A percentile compares a stretch with the other conserved stretches of the same genome.
Evolutionary conservation across 2,113 vertebrate species (phyloP).

Genomic region (Oncorhynchus clarkii): DNA sequence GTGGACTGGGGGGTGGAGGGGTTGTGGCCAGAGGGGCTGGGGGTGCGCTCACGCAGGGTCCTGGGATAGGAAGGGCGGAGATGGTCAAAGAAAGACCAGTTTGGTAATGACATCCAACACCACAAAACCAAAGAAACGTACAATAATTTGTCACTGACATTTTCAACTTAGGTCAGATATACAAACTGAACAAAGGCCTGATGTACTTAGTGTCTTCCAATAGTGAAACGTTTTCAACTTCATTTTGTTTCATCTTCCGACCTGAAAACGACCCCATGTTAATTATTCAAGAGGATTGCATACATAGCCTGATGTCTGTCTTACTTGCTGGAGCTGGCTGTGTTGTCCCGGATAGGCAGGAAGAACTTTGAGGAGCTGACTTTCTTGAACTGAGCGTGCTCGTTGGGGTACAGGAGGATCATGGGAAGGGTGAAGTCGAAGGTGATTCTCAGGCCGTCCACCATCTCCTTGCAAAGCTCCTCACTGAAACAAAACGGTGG

Average conservation of each 20-base stretch:
- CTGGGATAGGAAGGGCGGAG: constrained; percentile 26
- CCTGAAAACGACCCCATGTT: too few species aligned
- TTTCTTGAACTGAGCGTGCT: constrained; percentile 97
- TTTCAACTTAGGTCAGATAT: not conserved
- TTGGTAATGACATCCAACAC: not conserved
- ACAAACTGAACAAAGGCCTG: not conserved
- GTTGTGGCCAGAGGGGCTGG: constrained; percentile 87
- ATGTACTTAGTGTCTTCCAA: not conserved
- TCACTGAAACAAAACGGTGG: constrained; percentile 73
- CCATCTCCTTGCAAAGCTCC: constrained; percentile 98
- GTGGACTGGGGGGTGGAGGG: constrained; percentile 92
- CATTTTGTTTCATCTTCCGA: too few species aligned
- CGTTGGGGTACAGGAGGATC: constrained; percentile 93
- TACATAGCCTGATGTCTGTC: not conserved
- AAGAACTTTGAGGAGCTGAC: constrained; percentile 94
- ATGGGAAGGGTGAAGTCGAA: constrained; percentile 95
- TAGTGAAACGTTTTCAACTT: not conserved
- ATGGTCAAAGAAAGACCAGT: not conserved
- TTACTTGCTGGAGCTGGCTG: constrained; percentile 82
- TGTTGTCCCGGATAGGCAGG: constrained; percentile 83
- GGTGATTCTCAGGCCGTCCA: constrained; percentile 94
- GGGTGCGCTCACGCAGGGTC: constrained; percentile 83
- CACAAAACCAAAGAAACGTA: not conserved
- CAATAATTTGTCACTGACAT: not conserved
- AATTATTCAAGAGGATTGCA: not conserved